phyloP scores from a whole-genome alignment of 2,797 vertebrate species.

The Bovichtus variegatus region DNA sequence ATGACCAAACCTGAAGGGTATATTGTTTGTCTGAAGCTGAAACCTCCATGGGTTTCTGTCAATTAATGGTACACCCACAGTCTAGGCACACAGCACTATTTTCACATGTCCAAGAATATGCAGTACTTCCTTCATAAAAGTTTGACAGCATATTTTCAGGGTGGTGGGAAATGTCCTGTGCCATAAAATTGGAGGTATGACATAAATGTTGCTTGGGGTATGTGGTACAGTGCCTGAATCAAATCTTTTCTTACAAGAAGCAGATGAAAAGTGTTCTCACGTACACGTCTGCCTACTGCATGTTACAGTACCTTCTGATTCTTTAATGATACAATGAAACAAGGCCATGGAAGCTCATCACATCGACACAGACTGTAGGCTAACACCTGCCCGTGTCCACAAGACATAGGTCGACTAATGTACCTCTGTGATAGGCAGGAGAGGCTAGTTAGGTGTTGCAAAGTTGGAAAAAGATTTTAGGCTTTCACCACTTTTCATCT shows the following conservation, averaged over 20 bases:
- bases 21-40: background rate
- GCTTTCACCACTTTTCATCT: conserved; percentile 27
- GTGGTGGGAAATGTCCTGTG: background rate
- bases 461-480: background rate
- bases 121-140: too few species aligned
- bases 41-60: background rate
- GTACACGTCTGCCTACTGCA: background rate
- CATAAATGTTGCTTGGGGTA: background rate
- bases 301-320: background rate
- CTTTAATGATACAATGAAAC: background rate
- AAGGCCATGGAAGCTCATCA: conserved; percentile 7
- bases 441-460: background rate
- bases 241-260: background rate
- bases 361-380: background rate
- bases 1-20: background rate
- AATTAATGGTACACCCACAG: background rate
- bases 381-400: background rate
- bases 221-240: background rate
- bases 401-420: conserved; percentile 3
- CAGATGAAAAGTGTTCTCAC: background rate
- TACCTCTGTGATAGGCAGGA: conserved; percentile 26
- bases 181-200: background rate
- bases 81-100: background rate
- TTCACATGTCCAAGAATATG: background rate
- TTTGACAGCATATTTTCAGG: background rate